Evolutionary conservation across 1,140 invertebrate genomes (phyloP), one percentile per base, ranked within the genome.

Genomic region (Anastrepha ludens): DNA sequence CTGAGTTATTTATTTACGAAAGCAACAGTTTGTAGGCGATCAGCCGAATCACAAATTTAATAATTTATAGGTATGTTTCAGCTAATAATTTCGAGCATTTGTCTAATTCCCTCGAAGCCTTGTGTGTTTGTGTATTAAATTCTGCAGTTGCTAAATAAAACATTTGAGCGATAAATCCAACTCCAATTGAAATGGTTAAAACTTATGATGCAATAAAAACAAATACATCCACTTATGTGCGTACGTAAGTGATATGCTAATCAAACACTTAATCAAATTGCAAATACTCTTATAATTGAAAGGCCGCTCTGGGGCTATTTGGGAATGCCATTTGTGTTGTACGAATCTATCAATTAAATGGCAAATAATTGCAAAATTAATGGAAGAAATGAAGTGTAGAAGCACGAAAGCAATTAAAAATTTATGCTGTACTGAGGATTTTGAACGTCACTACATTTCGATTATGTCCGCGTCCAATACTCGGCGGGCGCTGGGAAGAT

Each of bases 221-320:
- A 64, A 64, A 64, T 20, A 20, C n/a, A 64, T 20, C n/a, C 15
- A 62, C 11, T 17, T 62, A 17, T 17, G 15, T 62, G 2, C 60
- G 17, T 62, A 58, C 17, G 15, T 17, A 62, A 15, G 7, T 41
- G 39, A 39, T 67, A 67, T 41, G 65, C 65, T 67, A 67, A 67
- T 67, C 29, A 39, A 67, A 9, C 65, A 67, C 65, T 67, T 67
- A 67, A 41, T 39, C 15, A 67, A 74, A 74, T 74, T 74, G 67
- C 39, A 74, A 74, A 74, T 47, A 74, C 44, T 74, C 17, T 74
- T 74, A 41, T 74, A 74, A 74, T 47, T 11, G 67, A 74, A 41
- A 47, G 39, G 13, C 39, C 39, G 13, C 39, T 13, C 11, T 17
- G 67, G 67, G 59, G 13, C 13, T 65, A 9, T 2, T n/a, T 39